phyloP scores from a whole-genome alignment of 2,113 vertebrate genomes.

The Takifugu flavidus region DNA sequence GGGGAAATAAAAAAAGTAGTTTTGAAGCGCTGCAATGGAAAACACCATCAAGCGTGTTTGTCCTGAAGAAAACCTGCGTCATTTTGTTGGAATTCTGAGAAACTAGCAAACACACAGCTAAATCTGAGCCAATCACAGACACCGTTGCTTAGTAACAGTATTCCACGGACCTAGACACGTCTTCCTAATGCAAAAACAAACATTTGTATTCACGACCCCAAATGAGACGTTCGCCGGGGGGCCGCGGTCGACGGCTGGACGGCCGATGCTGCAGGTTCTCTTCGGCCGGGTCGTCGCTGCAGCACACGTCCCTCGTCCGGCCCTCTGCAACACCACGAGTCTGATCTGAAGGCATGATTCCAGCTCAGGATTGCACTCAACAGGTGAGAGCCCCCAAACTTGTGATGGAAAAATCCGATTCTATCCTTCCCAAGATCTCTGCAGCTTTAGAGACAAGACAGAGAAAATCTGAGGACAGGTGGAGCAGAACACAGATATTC shows the following conservation, averaged over 20 bases:
- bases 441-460: slow-evolving; percentile 8
- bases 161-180: slow-evolving; percentile 3
- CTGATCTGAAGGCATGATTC: slow-evolving; percentile 39
- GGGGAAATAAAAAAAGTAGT: no score
- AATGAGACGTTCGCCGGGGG: slow-evolving; percentile 45
- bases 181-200: slow-evolving; percentile 49
- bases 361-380: slow-evolving; percentile 24
- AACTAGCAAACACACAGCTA: slow-evolving; percentile 22
- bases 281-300: slow-evolving; percentile 6
- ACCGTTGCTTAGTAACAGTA: slow-evolving; percentile 45
- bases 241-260: slow-evolving; percentile 47
- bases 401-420: slow-evolving; percentile 7
- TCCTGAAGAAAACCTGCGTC: neutral
- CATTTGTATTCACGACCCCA: slow-evolving; percentile 24
- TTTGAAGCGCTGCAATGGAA: neutral
- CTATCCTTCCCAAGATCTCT: neutral
- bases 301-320: slow-evolving; percentile 7
- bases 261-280: slow-evolving; percentile 42
- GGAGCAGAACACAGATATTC: slow-evolving; percentile 17
- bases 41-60: neutral
- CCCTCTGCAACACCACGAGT: slow-evolving; percentile 37
- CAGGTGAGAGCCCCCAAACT: slow-evolving; percentile 15
- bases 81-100: slow-evolving; percentile 1
- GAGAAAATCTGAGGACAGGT: slow-evolving; percentile 19
- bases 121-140: slow-evolving; percentile 8